Base-by-base conservation (phyloP, 2,797 vertebrate genomes). In the Ibycter americanus region DNA sequence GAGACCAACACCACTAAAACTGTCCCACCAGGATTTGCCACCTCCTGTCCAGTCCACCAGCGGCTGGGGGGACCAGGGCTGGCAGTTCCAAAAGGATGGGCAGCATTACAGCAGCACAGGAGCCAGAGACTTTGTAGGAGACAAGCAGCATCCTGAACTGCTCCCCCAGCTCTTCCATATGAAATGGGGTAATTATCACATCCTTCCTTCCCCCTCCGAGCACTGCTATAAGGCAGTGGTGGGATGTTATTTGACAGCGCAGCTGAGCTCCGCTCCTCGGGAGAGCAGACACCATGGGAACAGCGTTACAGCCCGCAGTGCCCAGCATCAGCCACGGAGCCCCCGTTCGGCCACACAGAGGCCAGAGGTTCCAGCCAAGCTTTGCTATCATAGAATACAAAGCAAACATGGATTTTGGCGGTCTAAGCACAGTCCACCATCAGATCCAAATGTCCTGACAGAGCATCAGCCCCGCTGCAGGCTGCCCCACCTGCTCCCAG, bases 61-160 rank as follows among this genome's bases (percentile, higher is more conserved):
- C 0, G 3, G 3, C 4, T 5, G 2, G 13, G 16, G 58, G 32
- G 11, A 17, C 9, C 55, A 47, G 44, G 9, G 51, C 29, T 13
- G 36, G 55, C 20, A 23, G 13, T 1, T 27, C 13, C 6, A 8
- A 26, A 14, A 32, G 81, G 29, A 63, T 3, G 1, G 29, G 6
- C 40, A 46, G 42, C 0, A 0, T 2, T 8, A 34, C 27, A 32
- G 55, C 49, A 67, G 49, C 3, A 0, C 1, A 0, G 56, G 67
- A 62, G 62, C 29, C 80, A 31, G 42, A 18, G 61, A 66, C 34
- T 51, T 23, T 4, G 2, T 0, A 6, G 66, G 23, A 67, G 54
- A 56, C 1, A 4, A 38, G 47, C 83, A 52, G 63, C 80, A 80
- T n/a, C 73, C 66, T 15, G n/a, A 20, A 2, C 55, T 13, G 66